Conservation (phyloP, 2,797 vertebrate species). For the Cynodonichthys magdalenae region DNA sequence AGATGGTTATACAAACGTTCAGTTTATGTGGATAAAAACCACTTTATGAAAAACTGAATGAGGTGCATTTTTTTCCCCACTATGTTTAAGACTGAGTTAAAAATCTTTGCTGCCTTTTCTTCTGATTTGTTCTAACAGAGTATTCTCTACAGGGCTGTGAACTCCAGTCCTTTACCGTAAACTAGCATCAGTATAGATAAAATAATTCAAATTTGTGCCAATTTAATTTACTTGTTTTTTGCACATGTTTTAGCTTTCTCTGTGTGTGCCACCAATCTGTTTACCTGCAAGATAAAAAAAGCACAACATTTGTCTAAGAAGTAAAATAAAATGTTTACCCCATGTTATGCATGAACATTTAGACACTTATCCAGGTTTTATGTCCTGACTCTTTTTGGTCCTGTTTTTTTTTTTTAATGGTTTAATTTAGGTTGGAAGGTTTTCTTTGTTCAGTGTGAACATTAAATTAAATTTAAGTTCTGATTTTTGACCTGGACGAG, state of each 20-base stretch:
- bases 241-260: not conserved
- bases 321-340: conserved; percentile 37
- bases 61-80: not conserved
- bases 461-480: conserved; percentile 3
- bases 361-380: not conserved
- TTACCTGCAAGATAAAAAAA: conserved; percentile 29
- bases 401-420: conserved; percentile 16
- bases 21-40: not conserved
- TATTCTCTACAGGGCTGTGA: conserved; percentile 4
- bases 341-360: conserved; percentile 3
- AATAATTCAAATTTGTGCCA: conserved; percentile 22
- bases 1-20: not conserved
- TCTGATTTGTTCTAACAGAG: not conserved
- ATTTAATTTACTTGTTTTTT: conserved; percentile 5
- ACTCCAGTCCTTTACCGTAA: not conserved
- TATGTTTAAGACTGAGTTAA: no score
- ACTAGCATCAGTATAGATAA: conserved; percentile 2
- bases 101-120: not conserved
- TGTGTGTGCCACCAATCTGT: not conserved
- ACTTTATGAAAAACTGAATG: not conserved
- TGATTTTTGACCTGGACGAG: not conserved
- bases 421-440: not conserved
- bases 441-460: conserved; percentile 18
- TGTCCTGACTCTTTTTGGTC: conserved; percentile 12
- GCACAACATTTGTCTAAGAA: conserved; percentile 39